These are phyloP conservation scores for Pemphredon lugubris DNA, from an alignment of 2,888 invertebrate species.

Conservation along the genomic window DNA sequence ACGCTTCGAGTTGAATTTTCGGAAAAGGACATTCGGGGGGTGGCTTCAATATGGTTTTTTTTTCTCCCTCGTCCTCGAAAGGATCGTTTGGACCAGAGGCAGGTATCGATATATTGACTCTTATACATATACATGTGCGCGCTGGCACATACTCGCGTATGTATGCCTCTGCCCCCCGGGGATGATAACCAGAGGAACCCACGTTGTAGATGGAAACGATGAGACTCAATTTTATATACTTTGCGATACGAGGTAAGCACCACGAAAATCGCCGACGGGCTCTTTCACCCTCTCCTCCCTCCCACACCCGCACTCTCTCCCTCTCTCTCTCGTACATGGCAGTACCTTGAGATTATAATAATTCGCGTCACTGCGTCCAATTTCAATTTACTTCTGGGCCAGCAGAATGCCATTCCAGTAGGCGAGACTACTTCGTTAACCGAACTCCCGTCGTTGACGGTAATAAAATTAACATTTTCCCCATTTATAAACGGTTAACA, in stretches of 20 bases:
- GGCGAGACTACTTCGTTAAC: slow-evolving; percentile 56
- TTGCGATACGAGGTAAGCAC: slow-evolving; percentile 24
- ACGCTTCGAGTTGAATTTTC: slow-evolving; percentile 10
- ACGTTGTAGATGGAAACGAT: slow-evolving; percentile 44
- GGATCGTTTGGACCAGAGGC: slow-evolving; percentile 39
- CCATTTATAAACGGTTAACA: slow-evolving; percentile 16
- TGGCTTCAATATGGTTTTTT: too few relatives aligned
- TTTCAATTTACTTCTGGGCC: slow-evolving; percentile 74
- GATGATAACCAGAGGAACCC: slow-evolving; percentile 36
- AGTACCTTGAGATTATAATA: slow-evolving; percentile 75
- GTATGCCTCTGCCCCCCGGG: neutral
- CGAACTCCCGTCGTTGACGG: slow-evolving; percentile 10
- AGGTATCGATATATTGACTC: slow-evolving; percentile 28
- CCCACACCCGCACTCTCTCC: too few relatives aligned
- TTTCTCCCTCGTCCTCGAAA: slow-evolving; percentile 29
- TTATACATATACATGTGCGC: neutral
- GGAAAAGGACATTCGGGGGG: too few relatives aligned
- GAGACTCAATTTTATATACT: slow-evolving; percentile 43
- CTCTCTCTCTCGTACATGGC: slow-evolving; percentile 45
- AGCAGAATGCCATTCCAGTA: slow-evolving; percentile 39
- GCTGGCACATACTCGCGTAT: neutral
- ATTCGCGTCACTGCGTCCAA: slow-evolving; percentile 78
- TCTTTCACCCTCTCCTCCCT: too few relatives aligned
- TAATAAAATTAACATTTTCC: slow-evolving; percentile 31
- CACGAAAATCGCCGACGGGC: slow-evolving; percentile 45